Base-by-base conservation (phyloP, 2,113 vertebrate species). In the Leiothrix lutea region DNA sequence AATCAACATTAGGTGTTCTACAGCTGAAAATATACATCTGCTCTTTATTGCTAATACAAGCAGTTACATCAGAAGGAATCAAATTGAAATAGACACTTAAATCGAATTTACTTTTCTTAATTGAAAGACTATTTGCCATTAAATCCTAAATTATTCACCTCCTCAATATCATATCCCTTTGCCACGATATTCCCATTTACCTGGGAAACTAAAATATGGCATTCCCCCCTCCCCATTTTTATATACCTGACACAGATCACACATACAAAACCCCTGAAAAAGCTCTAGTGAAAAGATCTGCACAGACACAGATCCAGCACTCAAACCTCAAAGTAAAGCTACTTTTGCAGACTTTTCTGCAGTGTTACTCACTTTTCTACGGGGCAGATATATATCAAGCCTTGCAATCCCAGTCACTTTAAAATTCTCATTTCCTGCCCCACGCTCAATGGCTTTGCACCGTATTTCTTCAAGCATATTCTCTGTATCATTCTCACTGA, bases 301-400 rank as follows among this genome's bases (percentile, higher is more conserved):
- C 54, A 60, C 5, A 66, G 21, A 38, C 31, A 60, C 24, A 29
- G 7, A 67, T 9, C 57, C 31, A 38, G 44, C 72, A 80, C 19
- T 45, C 36, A 71, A 25, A 87, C 9, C 26, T 42, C 53, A 78
- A 74, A 74, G 22, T 7, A 66, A 80, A 69, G 61, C n/a, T 36
- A 57, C 42, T 85, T 61, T n/a, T 50, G 47, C n/a, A 44, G 66
- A 60, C 5, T 77, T 40, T 20, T 35, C 48, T 28, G 47, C 69
- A 82, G 8, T 12, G 19, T 28, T 28, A 96, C 98, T 98, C 97
- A 98, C 98, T 90, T 98, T 98, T 87, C 95, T 97, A 11, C 94
- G 72, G 72, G 99, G 98, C 80, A 99, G 96, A 80, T 98, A 98
- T 24, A 99, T 97, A 92, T 99, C 98, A 61, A 99, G 97, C 2